Conservation (phyloP, 1,140 invertebrate genomes). For the Brachionus calyciflorus region DNA sequence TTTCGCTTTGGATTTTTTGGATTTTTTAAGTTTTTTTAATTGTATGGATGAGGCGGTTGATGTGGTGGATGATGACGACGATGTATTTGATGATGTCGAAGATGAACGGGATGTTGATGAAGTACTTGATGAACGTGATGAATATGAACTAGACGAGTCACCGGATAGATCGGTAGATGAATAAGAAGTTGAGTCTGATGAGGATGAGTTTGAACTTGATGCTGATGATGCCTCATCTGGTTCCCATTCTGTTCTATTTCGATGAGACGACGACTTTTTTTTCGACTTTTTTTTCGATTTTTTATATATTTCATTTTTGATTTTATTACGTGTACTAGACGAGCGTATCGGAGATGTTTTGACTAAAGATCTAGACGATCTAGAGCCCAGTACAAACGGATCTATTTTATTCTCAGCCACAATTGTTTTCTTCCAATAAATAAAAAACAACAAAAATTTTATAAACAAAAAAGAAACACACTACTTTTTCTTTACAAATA, state of each 20-base stretch:
- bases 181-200: not conserved
- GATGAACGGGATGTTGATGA: not conserved
- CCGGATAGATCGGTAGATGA: not conserved
- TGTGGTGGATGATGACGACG: not conserved
- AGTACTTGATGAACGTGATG: conserved; percentile 9
- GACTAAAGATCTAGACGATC: conserved; percentile 22
- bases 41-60: not conserved
- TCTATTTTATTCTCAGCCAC: conserved; percentile 42
- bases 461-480: not conserved
- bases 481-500: not conserved
- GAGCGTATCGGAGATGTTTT: conserved; percentile 13
- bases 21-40: not conserved
- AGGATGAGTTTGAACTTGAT: not conserved
- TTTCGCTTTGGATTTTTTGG: not conserved
- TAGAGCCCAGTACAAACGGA: not conserved
- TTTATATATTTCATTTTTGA: conserved; percentile 7
- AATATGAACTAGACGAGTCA: not conserved
- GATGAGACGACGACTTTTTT: not conserved
- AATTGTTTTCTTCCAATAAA: too few species aligned
- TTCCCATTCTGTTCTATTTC: not conserved
- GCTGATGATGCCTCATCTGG: not conserved
- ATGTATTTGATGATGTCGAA: not conserved
- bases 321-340: not conserved
- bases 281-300: not conserved
- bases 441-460: not conserved